Conservation (phyloP, 1,140 invertebrate genomes). For the Neoseiulus cucumeris region DNA sequence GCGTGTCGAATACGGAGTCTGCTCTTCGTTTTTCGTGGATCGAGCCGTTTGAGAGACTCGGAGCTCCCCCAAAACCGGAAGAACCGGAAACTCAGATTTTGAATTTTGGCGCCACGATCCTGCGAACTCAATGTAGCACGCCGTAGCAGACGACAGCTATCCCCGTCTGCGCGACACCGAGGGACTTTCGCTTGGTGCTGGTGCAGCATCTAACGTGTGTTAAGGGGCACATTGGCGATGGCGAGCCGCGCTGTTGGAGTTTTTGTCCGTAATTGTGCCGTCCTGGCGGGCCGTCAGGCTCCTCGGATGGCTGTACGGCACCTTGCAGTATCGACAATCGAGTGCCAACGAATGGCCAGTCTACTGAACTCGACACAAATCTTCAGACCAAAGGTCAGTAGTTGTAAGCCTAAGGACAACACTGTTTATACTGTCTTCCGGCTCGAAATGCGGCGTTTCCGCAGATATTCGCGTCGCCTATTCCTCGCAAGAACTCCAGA, state of each 20-base stretch:
- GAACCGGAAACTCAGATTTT: not conserved
- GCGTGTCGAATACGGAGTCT: no score
- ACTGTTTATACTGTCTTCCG: not conserved
- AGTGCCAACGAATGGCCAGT: not conserved
- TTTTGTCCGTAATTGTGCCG: not conserved
- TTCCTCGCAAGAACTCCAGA: no score
- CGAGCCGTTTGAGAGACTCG: no score
- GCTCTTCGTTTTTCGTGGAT: no score
- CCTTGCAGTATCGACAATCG: not conserved
- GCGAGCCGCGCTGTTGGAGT: slow-evolving; percentile 7
- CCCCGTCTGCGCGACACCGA: no score
- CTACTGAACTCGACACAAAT: not conserved
- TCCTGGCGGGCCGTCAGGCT: not conserved
- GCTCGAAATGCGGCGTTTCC: no score
- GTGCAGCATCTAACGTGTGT: not conserved
- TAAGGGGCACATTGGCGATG: slow-evolving; percentile 10
- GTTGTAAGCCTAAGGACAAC: slow-evolving; percentile 7
- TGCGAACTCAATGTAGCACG: no score
- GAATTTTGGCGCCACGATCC: no score
- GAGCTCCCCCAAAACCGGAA: not conserved
- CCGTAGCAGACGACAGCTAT: no score
- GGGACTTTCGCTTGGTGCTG: no score
- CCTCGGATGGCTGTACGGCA: not conserved
- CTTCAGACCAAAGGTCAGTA: not conserved
- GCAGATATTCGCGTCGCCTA: no score